Percentiles rank a stretch among this genome's conserved stretches.
These are phyloP conservation scores for Vireo altiloquus DNA, from an alignment of 2,113 vertebrate species.

Conservation along the genomic window DNA sequence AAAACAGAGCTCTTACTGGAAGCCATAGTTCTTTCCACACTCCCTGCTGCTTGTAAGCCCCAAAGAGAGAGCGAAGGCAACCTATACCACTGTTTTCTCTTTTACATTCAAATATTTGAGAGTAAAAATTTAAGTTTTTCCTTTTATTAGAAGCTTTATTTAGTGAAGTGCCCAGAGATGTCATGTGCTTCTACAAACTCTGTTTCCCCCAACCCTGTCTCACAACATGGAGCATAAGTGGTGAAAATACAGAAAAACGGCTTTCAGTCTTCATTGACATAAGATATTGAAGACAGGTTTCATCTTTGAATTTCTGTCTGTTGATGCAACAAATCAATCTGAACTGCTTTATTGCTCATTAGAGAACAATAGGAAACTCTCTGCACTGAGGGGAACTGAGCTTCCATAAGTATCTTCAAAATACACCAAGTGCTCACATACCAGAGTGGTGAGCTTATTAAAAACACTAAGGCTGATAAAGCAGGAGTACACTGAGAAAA, in stretches of 20 bases:
- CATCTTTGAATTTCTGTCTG: background rate
- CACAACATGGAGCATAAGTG: background rate
- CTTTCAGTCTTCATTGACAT: background rate
- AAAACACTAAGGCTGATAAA: background rate
- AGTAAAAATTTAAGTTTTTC: background rate
- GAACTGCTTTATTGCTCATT: background rate
- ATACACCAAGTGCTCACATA: background rate
- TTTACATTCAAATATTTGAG: background rate
- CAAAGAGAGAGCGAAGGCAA: background rate
- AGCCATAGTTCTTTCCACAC: background rate
- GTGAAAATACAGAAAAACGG: background rate
- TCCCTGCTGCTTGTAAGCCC: background rate
- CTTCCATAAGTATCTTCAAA: background rate
- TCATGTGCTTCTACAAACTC: background rate
- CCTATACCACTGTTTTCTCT: background rate
- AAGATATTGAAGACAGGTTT: background rate
- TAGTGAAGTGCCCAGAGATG: background rate
- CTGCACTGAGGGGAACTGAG: background rate
- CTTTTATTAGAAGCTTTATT: background rate
- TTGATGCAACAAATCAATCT: slow-evolving; percentile 4
- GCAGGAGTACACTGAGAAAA: background rate
- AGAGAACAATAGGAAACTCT: background rate
- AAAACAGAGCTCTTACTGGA: background rate
- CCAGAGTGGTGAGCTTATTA: background rate
- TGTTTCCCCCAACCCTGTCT: background rate